Evolutionary conservation across 2,113 vertebrate genomes (phyloP), one percentile per base, ranked within the genome.

Genomic region (Sialia sialis): DNA sequence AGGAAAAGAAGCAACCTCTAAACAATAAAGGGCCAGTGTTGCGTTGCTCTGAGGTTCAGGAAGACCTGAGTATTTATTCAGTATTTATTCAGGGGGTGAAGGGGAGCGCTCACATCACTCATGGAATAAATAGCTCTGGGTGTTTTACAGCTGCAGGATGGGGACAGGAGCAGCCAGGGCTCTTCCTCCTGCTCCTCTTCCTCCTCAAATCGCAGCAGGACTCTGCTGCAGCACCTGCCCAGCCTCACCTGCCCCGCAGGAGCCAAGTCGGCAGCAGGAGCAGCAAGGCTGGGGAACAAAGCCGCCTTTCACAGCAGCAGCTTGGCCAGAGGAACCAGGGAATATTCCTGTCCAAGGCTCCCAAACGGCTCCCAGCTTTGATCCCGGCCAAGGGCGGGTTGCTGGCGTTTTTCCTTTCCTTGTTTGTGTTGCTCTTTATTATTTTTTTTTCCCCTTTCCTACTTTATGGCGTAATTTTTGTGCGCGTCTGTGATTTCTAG

Each of bases 351-450:
- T 54, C 58, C 48, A 10, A 84, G 52, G 87, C 73, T 93, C 85
- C 89, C 93, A 76, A 89, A 36, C 30, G 4, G 89, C 87, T 38
- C 70, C 54, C 1, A 16, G 73, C 89, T 97, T 97, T 97, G 94
- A 96, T 96, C 89, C 66, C 2, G 3, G 75, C 46, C 94, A 59
- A 7, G 59, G 84, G 51, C 0, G 10, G 69, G 56, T 30, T 72
- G 23, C 10, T 84, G 51, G 85, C 3, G 0, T 23, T 79, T 84
- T 77, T 62, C 5, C 44, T 95, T 93, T 89, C 88, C 79, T 91
- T 76, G 56, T 46, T 49, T 1, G 0, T 74, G 54, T 58, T 76
- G 66, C 15, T 52, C 11, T 87, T 63, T 41, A 13, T n/a, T n/a
- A n/a, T 77, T 83, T 51, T 79, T 51, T 91, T 90, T 90, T 58